Base-by-base conservation (phyloP, 2,113 vertebrate genomes). In the Gavialis gangeticus region DNA sequence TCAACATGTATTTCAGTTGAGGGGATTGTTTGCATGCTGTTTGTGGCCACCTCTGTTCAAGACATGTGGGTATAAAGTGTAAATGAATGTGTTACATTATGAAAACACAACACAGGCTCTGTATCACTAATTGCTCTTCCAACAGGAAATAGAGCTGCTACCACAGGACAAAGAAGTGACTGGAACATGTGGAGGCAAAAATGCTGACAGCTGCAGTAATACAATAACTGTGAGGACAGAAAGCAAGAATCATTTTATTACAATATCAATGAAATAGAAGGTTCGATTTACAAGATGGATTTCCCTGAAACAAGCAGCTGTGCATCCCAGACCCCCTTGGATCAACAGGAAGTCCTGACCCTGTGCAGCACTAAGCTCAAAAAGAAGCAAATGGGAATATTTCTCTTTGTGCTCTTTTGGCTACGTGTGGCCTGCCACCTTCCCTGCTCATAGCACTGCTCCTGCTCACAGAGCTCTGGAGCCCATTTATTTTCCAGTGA, bases 211-310 rank as follows among this genome's bases (percentile, higher is more conserved):
- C 12, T 34, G 5, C 37, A 21, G 13, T 71, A 37, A 37, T 37
- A 24, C 67, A 71, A 71, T 14, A 21, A 34, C 34, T 5, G 34
- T 37, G 21, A 69, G 6, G 30, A 71, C 30, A 85, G 71, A 90
- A 62, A 82, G 92, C 90, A 82, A 93, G 83, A 93, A 56, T 6
- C 76, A 4, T 60, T 91, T 95, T 84, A 92, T 93, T 97, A 60
- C 78, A 76, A 87, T 58, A 75, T 64, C 22, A 37, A 71, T 37
- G 86, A 87, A 90, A 25, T 63, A 87, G 5, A 91, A 85, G 37
- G 3, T 87, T 83, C 85, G 79, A 83, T 28, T 87, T 58, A 21
- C 3, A 5, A 0, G 37, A 3, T 56, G 58, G 73, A 59, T 46
- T 19, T 79, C 54, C 30, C 46, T 30, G 24, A 85, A 73, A 88